phyloP scores from a whole-genome alignment of 2,888 invertebrate species.

The Serrognathus titanus region DNA sequence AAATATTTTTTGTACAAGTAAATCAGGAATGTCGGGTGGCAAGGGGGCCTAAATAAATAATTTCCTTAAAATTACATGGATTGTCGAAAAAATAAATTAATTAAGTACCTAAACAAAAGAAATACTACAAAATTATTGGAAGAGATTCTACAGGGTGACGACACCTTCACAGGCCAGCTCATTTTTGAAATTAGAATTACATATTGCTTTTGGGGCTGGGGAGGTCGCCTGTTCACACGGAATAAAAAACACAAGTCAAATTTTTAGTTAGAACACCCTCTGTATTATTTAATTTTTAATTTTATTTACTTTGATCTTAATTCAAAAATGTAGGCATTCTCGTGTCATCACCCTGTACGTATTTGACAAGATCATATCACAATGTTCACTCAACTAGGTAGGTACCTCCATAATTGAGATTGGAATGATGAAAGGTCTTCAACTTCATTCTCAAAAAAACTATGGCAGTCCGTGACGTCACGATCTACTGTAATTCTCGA shows the following conservation, averaged over 20 bases:
- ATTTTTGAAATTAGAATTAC: no score
- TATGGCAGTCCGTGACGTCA: background rate
- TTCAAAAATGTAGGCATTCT: no score
- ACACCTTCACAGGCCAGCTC: no score
- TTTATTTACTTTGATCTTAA: no score
- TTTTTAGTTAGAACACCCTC: no score
- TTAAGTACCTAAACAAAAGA: background rate
- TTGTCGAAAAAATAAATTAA: conserved; percentile 1
- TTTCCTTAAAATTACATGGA: background rate
- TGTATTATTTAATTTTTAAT: no score
- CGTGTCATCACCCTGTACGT: background rate
- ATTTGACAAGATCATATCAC: conserved; percentile 10
- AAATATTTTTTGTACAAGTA: background rate
- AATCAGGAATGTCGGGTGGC: no score
- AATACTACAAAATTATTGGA: background rate
- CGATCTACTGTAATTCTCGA: background rate
- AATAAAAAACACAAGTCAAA: no score
- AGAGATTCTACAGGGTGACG: no score
- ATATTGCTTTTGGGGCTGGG: no score
- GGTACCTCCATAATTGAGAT: background rate
- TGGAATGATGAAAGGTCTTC: background rate
- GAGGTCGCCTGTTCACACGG: no score
- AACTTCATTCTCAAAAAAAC: background rate
- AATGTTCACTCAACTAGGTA: conserved; percentile 3
- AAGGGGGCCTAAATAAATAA: background rate